phyloP scores from a whole-genome alignment of 2,888 invertebrate species.

The Melanchra persicariae region DNA sequence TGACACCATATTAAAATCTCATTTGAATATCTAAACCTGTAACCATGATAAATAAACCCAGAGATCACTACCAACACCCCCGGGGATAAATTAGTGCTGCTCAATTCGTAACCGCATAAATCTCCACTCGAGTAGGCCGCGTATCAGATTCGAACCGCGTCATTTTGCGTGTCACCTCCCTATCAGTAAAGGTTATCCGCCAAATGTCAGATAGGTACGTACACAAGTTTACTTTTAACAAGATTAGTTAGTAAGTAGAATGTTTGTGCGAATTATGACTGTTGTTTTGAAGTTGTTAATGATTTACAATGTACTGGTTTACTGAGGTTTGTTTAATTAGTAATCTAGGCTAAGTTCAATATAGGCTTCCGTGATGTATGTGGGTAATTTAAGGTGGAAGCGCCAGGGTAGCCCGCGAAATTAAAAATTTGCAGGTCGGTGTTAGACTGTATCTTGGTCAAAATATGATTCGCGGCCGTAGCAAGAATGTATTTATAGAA shows the following conservation, averaged over 20 bases:
- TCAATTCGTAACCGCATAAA: constrained; percentile 1
- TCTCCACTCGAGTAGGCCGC: neutral
- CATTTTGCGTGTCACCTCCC: constrained; percentile 16
- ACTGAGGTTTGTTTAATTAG: neutral
- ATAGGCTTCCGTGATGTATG: neutral
- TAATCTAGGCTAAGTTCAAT: neutral
- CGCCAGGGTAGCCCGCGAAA: too few species aligned
- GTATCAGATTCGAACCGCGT: constrained; percentile 32
- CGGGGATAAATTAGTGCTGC: constrained; percentile 34
- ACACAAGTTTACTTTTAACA: constrained; percentile 35
- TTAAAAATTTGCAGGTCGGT: too few species aligned
- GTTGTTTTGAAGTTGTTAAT: constrained; percentile 37
- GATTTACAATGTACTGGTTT: constrained; percentile 23
- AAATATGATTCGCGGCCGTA: too few species aligned
- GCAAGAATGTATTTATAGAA: too few species aligned
- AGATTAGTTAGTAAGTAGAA: constrained; percentile 28
- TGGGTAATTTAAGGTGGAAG: too few species aligned
- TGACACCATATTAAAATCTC: too few species aligned
- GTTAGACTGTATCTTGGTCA: too few species aligned
- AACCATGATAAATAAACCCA: neutral
- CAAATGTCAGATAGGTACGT: constrained; percentile 26
- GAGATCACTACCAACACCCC: constrained; percentile 13
- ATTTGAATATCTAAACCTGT: too few species aligned
- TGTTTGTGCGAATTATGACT: constrained; percentile 15
- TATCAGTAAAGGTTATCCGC: constrained; percentile 40